phyloP scores from a whole-genome alignment of 2,113 vertebrate species.

The Larimichthys crocea region DNA sequence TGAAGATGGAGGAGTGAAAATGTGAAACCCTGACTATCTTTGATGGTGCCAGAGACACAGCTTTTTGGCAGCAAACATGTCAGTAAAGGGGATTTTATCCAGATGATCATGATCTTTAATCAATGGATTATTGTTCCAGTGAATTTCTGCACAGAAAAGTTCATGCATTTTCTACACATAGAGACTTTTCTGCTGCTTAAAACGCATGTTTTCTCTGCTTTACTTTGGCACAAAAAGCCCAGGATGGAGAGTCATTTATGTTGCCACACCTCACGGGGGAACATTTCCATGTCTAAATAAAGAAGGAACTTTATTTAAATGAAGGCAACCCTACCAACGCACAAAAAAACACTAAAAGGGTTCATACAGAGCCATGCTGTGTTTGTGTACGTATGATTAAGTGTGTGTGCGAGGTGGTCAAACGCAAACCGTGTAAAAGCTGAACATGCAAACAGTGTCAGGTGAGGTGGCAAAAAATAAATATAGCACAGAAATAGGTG shows the following conservation, averaged over 20 bases:
- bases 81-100: not conserved
- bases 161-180: not conserved
- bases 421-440: conserved; percentile 40
- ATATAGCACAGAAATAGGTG: conserved; percentile 51
- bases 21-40: not conserved
- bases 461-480: conserved; percentile 55
- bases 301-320: conserved; percentile 66
- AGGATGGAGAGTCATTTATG: conserved; percentile 29
- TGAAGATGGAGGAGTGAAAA: not conserved
- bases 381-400: conserved; percentile 17
- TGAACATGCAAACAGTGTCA: conserved; percentile 51
- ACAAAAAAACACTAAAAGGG: conserved; percentile 1
- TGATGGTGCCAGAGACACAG: not conserved
- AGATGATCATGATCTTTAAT: not conserved
- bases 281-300: conserved; percentile 69
- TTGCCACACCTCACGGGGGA: conserved; percentile 15
- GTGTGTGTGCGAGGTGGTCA: conserved; percentile 23
- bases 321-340: conserved; percentile 40
- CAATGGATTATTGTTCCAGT: not conserved
- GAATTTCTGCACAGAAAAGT: not conserved
- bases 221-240: conserved; percentile 32
- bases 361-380: conserved; percentile 31
- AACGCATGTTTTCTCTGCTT: conserved; percentile 28
- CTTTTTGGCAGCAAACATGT: no score
- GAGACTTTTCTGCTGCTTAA: not conserved